phyloP scores from a whole-genome alignment of 2,888 invertebrate species.

The Temnothorax unifasciatus region DNA sequence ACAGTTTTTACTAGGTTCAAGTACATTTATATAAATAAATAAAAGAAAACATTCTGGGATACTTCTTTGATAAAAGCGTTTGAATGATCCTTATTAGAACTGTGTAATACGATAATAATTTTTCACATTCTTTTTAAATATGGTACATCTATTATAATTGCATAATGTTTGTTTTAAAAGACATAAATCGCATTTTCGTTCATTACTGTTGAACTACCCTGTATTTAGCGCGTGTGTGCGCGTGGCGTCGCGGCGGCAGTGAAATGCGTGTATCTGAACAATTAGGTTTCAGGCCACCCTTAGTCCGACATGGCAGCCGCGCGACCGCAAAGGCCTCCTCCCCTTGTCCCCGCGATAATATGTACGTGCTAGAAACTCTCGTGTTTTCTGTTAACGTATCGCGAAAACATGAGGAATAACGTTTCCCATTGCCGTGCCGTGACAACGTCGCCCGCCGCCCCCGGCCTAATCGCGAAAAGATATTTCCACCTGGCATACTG shows the following conservation, averaged over 20 bases:
- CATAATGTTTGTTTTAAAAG: background rate
- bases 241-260: constrained; percentile 59
- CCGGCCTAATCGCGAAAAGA: constrained; percentile 75
- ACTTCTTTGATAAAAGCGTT: background rate
- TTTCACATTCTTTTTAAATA: background rate
- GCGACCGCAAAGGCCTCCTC: constrained; percentile 23
- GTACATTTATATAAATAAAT: background rate
- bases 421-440: constrained; percentile 75
- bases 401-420: constrained; percentile 80
- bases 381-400: constrained; percentile 80
- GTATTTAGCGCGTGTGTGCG: constrained; percentile 9
- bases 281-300: constrained; percentile 79
- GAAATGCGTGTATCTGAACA: constrained; percentile 83
- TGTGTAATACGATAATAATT: background rate
- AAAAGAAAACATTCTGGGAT: background rate
- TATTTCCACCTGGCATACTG: constrained; percentile 73
- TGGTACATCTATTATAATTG: background rate
- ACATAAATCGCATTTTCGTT: constrained; percentile 2
- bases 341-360: constrained; percentile 72
- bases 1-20: background rate
- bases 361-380: constrained; percentile 79
- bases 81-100: background rate
- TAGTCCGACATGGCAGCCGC: constrained; percentile 50
- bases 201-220: constrained; percentile 21
- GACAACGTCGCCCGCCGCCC: constrained; percentile 68